Base-by-base conservation (phyloP, 53 echinoderm and acorn worm genomes). In the Hippasteria phrygiana region DNA sequence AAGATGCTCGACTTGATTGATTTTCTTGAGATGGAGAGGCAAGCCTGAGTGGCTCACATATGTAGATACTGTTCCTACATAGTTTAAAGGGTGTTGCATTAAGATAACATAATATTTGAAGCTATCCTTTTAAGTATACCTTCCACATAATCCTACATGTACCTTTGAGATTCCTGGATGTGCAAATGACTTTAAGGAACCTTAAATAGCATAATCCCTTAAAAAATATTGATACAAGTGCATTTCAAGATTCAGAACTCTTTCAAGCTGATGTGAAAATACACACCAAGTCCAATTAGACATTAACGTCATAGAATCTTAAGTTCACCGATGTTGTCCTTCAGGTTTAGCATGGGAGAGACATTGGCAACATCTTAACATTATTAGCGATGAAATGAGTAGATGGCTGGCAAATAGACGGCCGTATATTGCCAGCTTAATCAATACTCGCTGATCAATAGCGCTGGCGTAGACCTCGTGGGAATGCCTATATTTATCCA, bases 1-100 rank as follows among this genome's bases (percentile, higher is more conserved):
- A 5, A 42, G 63, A 81, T 65, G 39, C 65, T 82, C 82, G 18
- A 28, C 27, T 20, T 37, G 84, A 84, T 84, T 84, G 84, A 84
- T 70, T 84, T 82, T n/a, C 66, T 12, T 47, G 37, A 35, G 36
- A 51, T 22, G 47, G 84, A 14, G 50, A 78, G 26, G 8, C 39
- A 51, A 5, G 41, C 40, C 39, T 80, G 43, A n/a, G 2, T 20
- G 22, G 4, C 59, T 18, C 3, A 2, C n/a, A 22, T 24, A 18
- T 54, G 0, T n/a, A n/a, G n/a, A n/a, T 13, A 7, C 67, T 14
- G 22, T 34, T 31, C 67, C 13, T 66, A 14, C 36, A 33, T 35
- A 33, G 14, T 26, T 35, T 66, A 36, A 28, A 66, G 67, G 32
- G 36, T 66, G 34, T 66, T 66, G 67, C n/a, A n/a, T n/a, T n/a